Percentiles rank a stretch among this genome's conserved stretches.
Conservation (phyloP, 2,797 vertebrate species). For the Artibeus lituratus region DNA sequence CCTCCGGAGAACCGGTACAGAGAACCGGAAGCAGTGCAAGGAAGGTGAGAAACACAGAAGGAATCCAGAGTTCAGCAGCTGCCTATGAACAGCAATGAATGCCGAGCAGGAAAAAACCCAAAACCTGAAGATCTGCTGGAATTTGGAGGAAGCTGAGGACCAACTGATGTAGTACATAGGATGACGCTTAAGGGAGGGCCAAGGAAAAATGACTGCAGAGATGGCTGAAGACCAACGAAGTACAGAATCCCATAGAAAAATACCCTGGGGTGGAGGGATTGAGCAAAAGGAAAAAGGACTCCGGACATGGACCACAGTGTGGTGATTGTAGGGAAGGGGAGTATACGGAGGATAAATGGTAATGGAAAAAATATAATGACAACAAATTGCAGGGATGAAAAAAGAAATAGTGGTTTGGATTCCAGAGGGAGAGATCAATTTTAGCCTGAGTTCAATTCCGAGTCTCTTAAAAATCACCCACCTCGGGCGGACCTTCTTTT, state of each 20-base stretch:
- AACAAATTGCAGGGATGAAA: not conserved
- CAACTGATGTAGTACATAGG: not conserved
- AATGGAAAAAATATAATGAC: not conserved
- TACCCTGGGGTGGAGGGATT: not conserved
- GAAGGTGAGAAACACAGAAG: not conserved
- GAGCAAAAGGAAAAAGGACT: not conserved
- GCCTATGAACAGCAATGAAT: not conserved
- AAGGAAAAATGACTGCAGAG: not conserved
- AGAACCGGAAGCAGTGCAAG: not conserved
- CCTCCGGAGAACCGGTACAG: not conserved
- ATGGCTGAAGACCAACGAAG: not conserved
- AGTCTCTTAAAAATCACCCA: not conserved
- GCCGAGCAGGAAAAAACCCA: not conserved
- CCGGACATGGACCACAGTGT: not conserved
- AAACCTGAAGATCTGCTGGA: not conserved
- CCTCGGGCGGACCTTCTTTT: not conserved
- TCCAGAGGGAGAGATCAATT: not conserved
- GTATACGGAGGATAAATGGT: not conserved
- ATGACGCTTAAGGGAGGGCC: not conserved
- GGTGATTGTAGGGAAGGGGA: not conserved
- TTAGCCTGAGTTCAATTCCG: not conserved
- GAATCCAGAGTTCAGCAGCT: not conserved
- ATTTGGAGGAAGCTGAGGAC: not conserved
- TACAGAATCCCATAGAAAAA: not conserved
- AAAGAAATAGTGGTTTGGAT: not conserved